Evolutionary conservation across 2,113 vertebrate genomes (phyloP).

Genomic region (Pterophyllum scalare): DNA sequence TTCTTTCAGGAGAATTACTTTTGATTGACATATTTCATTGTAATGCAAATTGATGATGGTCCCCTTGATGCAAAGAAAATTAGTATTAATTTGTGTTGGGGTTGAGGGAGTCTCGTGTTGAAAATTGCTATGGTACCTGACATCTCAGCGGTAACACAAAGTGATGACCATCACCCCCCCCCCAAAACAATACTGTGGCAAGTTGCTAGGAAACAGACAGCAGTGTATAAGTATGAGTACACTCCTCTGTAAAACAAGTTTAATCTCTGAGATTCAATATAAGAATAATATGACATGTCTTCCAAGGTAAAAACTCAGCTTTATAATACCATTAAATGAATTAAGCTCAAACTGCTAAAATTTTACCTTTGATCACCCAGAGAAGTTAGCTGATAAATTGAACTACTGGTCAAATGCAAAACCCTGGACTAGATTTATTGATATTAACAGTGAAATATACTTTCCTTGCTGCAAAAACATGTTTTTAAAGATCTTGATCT

Average conservation of each 20-base stretch:
- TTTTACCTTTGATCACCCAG: background rate
- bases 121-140: slow-evolving; percentile 58
- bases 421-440: background rate
- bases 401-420: slow-evolving; percentile 9
- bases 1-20: slow-evolving; percentile 21
- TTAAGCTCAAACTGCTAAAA: background rate
- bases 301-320: background rate
- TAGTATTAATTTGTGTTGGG: slow-evolving; percentile 64
- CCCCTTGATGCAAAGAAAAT: slow-evolving; percentile 57
- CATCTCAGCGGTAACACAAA: slow-evolving; percentile 50
- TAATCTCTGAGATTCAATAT: slow-evolving; percentile 33
- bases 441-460: slow-evolving; percentile 10
- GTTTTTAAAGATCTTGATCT: background rate
- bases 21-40: slow-evolving; percentile 57
- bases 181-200: slow-evolving; percentile 58
- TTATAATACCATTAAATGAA: background rate
- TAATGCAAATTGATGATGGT: slow-evolving; percentile 53
- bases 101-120: slow-evolving; percentile 49
- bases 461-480: background rate
- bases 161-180: slow-evolving; percentile 41
- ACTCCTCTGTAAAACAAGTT: slow-evolving; percentile 22
- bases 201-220: slow-evolving; percentile 81
- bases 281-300: slow-evolving; percentile 7
- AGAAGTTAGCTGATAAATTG: background rate
- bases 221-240: slow-evolving; percentile 40